These are phyloP conservation scores for Whitmania pigra DNA, from an alignment of 1,140 invertebrate genomes.

Conservation along the genomic window DNA sequence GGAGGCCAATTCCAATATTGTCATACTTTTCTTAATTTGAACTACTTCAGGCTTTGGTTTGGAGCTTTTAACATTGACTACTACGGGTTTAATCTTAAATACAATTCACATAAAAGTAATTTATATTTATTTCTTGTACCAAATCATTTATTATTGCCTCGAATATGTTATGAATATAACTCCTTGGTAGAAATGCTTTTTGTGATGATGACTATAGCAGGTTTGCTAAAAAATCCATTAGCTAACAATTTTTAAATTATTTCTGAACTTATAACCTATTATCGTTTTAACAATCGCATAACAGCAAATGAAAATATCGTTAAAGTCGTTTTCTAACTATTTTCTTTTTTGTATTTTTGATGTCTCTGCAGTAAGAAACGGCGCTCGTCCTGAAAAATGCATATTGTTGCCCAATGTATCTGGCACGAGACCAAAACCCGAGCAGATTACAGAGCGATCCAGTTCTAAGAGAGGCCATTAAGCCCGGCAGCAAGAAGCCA, in stretches of 20 bases:
- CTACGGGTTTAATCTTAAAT: background rate
- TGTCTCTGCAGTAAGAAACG: background rate
- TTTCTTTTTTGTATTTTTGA: slow-evolving; percentile 2
- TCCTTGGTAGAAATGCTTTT: too few species aligned
- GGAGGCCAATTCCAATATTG: background rate
- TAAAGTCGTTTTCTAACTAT: background rate
- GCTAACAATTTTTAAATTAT: too few species aligned
- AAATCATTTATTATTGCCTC: background rate
- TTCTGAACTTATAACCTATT: too few species aligned
- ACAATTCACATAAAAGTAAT: background rate
- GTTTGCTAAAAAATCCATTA: too few species aligned
- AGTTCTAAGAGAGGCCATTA: too few species aligned
- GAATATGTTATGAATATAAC: background rate
- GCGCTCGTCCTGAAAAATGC: slow-evolving; percentile 3
- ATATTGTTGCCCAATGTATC: background rate
- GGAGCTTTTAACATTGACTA: slow-evolving; percentile 1
- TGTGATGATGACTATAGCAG: too few species aligned
- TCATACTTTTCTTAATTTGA: background rate
- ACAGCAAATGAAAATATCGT: background rate
- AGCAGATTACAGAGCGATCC: too few species aligned
- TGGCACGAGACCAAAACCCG: too few species aligned
- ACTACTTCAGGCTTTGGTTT: background rate
- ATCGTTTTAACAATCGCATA: too few species aligned
- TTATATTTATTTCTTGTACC: background rate
- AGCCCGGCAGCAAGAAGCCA: too few species aligned